A percentile compares a stretch with the other conserved stretches of the same genome.
Evolutionary conservation across 2,888 invertebrate species (phyloP).

Genomic region (Acholoe squamosa): DNA sequence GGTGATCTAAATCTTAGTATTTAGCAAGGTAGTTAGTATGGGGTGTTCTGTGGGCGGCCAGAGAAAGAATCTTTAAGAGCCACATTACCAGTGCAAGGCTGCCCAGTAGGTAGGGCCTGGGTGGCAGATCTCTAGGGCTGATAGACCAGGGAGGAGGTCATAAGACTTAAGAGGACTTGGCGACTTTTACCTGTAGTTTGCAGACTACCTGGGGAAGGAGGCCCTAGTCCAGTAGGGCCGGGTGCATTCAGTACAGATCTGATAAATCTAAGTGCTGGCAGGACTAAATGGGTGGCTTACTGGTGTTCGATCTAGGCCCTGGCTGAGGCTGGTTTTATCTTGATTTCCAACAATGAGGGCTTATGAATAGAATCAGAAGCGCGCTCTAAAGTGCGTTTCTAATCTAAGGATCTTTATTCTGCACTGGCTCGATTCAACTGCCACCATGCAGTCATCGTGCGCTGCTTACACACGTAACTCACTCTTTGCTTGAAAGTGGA

Average conservation of each 20-base stretch:
- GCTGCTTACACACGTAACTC: slow-evolving; percentile 3
- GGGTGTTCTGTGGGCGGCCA: slow-evolving; percentile 10
- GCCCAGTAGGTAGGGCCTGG: background rate
- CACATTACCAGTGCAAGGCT: slow-evolving; percentile 13
- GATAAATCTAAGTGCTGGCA: slow-evolving; percentile 41
- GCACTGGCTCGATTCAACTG: slow-evolving; percentile 49
- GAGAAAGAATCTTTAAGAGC: slow-evolving; percentile 43
- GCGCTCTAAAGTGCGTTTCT: slow-evolving; percentile 46
- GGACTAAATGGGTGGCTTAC: slow-evolving; percentile 46
- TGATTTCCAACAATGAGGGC: slow-evolving; percentile 41
- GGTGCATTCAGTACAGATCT: slow-evolving; percentile 39
- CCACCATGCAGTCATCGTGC: slow-evolving; percentile 19
- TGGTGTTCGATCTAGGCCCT: slow-evolving; percentile 25
- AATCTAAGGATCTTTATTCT: slow-evolving; percentile 46
- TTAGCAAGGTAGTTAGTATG: slow-evolving; percentile 25
- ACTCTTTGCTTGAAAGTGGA: too few species aligned
- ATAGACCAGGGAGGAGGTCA: slow-evolving; percentile 17
- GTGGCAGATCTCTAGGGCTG: slow-evolving; percentile 11
- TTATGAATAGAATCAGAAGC: slow-evolving; percentile 54
- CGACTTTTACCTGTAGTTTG: slow-evolving; percentile 5
- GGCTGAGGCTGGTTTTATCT: slow-evolving; percentile 6
- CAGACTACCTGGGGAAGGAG: slow-evolving; percentile 20
- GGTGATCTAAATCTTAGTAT: slow-evolving; percentile 35
- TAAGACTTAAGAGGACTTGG: slow-evolving; percentile 58
- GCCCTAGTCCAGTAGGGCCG: slow-evolving; percentile 23